These are phyloP conservation scores for Enteromius argenteus DNA, from an alignment of 2,797 vertebrate genomes.

Conservation along the genomic window DNA sequence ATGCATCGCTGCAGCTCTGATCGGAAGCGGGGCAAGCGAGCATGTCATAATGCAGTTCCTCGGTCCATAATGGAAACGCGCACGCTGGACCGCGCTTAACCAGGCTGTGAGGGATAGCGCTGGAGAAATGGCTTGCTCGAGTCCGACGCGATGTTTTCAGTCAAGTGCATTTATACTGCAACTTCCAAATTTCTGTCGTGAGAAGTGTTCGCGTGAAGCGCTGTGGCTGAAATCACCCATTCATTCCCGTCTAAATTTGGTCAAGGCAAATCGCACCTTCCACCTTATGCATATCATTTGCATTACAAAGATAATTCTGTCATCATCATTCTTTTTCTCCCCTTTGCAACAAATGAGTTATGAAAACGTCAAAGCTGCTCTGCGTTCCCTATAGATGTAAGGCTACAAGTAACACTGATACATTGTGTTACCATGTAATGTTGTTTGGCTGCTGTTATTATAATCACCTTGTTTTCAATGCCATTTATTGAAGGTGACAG, in stretches of 20 bases:
- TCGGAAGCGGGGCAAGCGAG: slow-evolving; percentile 24
- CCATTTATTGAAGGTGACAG: not conserved
- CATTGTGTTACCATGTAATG: not conserved
- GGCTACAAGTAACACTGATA: not conserved
- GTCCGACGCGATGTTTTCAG: not conserved
- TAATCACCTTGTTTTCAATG: too few relatives aligned
- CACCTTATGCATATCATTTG: not conserved
- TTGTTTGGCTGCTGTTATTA: not conserved
- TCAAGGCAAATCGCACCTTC: not conserved
- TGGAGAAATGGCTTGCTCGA: not conserved
- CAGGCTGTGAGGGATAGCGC: not conserved
- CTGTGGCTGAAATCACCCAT: not conserved
- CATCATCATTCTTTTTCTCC: not conserved
- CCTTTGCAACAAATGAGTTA: not conserved
- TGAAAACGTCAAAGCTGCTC: not conserved
- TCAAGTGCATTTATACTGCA: not conserved
- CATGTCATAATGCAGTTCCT: slow-evolving; percentile 60
- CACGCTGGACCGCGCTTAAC: not conserved
- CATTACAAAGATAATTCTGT: not conserved
- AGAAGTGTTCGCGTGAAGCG: not conserved
- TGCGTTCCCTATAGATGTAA: not conserved
- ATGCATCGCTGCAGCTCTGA: slow-evolving; percentile 22
- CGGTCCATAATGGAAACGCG: slow-evolving; percentile 29
- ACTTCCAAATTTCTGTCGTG: slow-evolving; percentile 3
- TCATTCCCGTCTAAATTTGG: not conserved